These are phyloP conservation scores for Microtus montanus DNA, from an alignment of 2,113 vertebrate genomes.

Conservation along the genomic window DNA sequence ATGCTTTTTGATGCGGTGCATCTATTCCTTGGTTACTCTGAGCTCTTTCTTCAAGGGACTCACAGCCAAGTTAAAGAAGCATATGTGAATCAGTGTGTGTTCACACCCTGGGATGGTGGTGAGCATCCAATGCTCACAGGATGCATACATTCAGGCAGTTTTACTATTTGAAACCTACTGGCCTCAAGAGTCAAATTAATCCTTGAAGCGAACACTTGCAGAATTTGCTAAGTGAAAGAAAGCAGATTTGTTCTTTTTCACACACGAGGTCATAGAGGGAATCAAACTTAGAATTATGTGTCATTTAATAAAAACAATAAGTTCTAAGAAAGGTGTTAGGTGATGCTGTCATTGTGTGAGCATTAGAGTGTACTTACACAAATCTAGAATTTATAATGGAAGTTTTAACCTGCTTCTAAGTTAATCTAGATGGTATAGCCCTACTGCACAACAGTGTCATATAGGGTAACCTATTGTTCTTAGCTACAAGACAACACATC, in stretches of 20 bases:
- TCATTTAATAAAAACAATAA: neutral
- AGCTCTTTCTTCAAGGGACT: neutral
- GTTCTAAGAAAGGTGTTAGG: neutral
- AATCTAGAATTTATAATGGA: neutral
- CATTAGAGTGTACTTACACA: neutral
- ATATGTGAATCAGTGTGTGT: neutral
- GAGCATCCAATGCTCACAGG: neutral
- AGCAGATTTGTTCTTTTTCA: neutral
- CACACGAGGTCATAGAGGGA: neutral
- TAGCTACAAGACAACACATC: neutral
- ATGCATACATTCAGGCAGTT: neutral
- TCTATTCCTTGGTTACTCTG: conserved; percentile 6
- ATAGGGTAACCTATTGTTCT: neutral
- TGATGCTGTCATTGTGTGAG: neutral
- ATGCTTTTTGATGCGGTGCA: neutral
- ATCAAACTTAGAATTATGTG: neutral
- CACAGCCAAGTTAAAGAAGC: conserved; percentile 8
- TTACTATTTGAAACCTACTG: neutral
- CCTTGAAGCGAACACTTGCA: neutral
- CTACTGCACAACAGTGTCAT: neutral
- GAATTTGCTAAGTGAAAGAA: neutral
- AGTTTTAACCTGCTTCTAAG: neutral
- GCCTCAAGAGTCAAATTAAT: conserved; percentile 4
- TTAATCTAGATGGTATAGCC: neutral
- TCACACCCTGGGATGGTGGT: neutral